A percentile compares a stretch with the other conserved stretches of the same genome.
Evolutionary conservation across 2,113 vertebrate genomes (phyloP).

Genomic region (Chlorocebus sabaeus): DNA sequence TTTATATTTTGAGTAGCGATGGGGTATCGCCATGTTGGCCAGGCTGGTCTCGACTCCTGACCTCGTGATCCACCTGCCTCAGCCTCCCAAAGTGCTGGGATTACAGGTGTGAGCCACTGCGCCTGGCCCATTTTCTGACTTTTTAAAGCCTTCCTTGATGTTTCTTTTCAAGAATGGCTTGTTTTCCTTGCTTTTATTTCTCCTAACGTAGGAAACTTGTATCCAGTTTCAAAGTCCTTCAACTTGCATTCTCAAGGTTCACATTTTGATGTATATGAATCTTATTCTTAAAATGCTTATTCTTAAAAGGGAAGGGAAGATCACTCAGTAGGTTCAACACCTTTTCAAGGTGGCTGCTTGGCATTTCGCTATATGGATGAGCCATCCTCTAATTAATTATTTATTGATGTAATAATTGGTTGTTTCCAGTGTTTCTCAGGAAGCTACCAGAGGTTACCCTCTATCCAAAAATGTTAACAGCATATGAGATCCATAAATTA

Average conservation of each 20-base stretch:
- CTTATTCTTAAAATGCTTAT: neutral
- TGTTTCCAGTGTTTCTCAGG: neutral
- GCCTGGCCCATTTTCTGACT: neutral
- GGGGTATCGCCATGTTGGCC: neutral
- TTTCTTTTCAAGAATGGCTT: neutral
- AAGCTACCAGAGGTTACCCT: neutral
- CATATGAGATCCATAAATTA: neutral
- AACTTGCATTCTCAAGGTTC: neutral
- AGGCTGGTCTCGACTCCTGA: neutral
- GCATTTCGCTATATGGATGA: neutral
- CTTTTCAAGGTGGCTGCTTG: neutral
- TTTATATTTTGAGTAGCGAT: neutral
- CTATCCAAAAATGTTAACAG: neutral
- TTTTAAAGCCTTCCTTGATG: neutral
- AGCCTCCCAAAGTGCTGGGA: neutral
- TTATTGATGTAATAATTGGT: neutral
- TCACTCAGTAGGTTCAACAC: neutral
- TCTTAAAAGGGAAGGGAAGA: neutral
- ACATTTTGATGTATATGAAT: neutral
- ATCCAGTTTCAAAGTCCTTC: neutral
- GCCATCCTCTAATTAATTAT: neutral
- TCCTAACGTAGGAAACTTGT: neutral
- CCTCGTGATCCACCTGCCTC: neutral
- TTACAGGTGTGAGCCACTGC: neutral
- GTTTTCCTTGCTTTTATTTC: neutral